Percentiles rank a stretch among this genome's conserved stretches.
Evolutionary conservation across 2,797 vertebrate genomes (phyloP).

Genomic region (Parauchenoglanis ngamensis): DNA sequence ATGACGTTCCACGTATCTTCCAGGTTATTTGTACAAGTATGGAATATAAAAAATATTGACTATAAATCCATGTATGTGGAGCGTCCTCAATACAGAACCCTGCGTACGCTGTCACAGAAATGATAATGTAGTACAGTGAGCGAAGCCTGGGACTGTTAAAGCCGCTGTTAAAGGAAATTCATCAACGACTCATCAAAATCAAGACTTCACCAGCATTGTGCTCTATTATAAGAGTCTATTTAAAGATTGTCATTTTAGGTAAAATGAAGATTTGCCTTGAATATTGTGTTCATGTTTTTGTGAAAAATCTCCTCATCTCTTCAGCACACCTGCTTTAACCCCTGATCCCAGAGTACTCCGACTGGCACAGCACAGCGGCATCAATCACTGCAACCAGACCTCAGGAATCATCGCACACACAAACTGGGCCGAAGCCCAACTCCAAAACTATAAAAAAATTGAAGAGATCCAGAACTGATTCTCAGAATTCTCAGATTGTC

Average conservation of each 20-base stretch:
- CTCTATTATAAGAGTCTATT: not conserved
- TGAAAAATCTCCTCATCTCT: not conserved
- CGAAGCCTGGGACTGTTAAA: not conserved
- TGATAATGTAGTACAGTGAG: not conserved
- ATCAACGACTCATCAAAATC: not conserved
- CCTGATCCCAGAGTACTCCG: not conserved
- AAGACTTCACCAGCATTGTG: not conserved
- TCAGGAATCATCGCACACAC: not conserved
- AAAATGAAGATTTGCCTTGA: not conserved
- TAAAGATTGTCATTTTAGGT: not conserved
- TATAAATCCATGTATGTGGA: not conserved
- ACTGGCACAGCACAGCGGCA: not conserved
- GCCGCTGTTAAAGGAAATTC: not conserved
- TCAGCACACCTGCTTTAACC: not conserved
- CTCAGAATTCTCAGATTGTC: too few species aligned
- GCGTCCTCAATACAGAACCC: not conserved
- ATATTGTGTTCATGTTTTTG: not conserved
- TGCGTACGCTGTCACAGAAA: not conserved
- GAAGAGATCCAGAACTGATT: not conserved
- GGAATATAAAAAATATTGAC: not conserved
- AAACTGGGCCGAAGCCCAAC: not conserved
- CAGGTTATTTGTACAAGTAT: not conserved
- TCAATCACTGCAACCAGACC: not conserved
- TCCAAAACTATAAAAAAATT: not conserved
- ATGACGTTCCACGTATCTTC: not conserved